These are phyloP conservation scores for Clanis bilineata DNA, from an alignment of 2,888 invertebrate species.

Conservation along the genomic window DNA sequence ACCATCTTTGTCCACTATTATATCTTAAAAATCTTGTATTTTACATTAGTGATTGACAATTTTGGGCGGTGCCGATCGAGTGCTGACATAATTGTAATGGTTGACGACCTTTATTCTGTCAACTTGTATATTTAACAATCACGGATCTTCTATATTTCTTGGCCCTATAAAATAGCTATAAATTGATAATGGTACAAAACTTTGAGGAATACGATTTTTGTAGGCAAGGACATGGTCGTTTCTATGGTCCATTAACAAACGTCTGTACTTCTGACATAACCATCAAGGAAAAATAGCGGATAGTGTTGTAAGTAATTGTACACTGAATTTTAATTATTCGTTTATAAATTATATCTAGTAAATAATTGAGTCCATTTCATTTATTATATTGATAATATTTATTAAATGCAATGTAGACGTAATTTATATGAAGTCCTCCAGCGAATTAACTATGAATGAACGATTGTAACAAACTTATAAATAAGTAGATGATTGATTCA, in stretches of 20 bases:
- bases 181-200: background rate
- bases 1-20: too few relatives aligned
- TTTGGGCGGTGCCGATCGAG: too few relatives aligned
- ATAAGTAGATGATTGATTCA: too few relatives aligned
- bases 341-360: background rate
- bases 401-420: background rate
- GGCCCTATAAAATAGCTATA: too few relatives aligned
- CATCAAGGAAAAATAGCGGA: slow-evolving; percentile 7
- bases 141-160: too few relatives aligned
- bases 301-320: slow-evolving; percentile 6
- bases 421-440: background rate
- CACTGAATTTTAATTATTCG: background rate
- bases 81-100: too few relatives aligned
- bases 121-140: too few relatives aligned
- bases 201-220: background rate
- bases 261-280: slow-evolving; percentile 1
- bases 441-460: too few relatives aligned
- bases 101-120: too few relatives aligned
- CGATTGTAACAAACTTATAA: too few relatives aligned
- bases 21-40: too few relatives aligned
- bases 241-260: background rate
- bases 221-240: background rate
- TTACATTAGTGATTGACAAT: too few relatives aligned
- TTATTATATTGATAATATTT: background rate
- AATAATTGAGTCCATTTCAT: background rate